phyloP scores from a whole-genome alignment of 2,888 invertebrate genomes.

The Hartigia nigra region DNA sequence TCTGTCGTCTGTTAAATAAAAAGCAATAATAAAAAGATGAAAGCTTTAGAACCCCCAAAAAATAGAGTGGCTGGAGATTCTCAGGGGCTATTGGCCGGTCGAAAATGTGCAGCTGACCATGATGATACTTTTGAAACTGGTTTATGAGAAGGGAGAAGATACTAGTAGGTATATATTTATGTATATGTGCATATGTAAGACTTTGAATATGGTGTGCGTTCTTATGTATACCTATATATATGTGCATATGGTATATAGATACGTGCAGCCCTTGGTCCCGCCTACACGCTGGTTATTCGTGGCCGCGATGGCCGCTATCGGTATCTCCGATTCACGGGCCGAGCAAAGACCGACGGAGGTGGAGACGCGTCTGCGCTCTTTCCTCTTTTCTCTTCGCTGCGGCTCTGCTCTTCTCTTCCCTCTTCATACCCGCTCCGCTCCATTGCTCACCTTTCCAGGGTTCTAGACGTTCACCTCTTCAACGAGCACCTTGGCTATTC shows the following conservation, averaged over 20 bases:
- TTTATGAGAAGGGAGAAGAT: neutral
- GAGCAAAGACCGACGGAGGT: conserved; percentile 48
- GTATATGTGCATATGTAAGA: neutral
- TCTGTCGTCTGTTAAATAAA: neutral
- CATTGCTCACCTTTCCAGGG: conserved; percentile 6
- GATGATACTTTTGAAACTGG: neutral
- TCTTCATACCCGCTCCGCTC: conserved; percentile 16
- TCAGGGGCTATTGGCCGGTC: neutral
- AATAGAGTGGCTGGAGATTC: neutral
- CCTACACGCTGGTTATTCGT: conserved; percentile 60
- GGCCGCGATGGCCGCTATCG: conserved; percentile 63
- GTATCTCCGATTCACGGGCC: conserved; percentile 50
- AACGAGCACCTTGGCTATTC: neutral
- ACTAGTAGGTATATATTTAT: neutral
- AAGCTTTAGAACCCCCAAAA: neutral
- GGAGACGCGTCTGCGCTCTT: conserved; percentile 60
- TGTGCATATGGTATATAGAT: neutral
- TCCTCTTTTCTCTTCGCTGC: conserved; percentile 19
- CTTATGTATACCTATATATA: conserved; percentile 10
- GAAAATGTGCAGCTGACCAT: neutral
- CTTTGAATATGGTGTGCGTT: neutral
- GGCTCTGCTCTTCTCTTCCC: conserved; percentile 16
- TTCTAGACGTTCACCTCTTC: neutral
- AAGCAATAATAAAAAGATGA: neutral
- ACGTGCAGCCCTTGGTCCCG: conserved; percentile 53